These are phyloP conservation scores for Porites lutea DNA, from an alignment of 64 coral and sea anemone species.

Conservation along the genomic window DNA sequence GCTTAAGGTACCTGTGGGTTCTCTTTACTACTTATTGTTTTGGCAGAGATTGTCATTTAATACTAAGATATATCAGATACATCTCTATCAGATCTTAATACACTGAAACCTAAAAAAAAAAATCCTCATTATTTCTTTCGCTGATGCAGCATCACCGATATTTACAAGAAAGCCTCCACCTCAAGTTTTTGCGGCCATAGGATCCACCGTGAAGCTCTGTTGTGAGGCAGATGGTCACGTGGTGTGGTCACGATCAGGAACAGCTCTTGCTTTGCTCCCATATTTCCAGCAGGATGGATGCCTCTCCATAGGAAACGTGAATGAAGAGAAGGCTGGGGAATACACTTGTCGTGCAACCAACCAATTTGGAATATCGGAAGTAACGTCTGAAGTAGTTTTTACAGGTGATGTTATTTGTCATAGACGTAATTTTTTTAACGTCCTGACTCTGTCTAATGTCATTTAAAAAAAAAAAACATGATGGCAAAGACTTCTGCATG, in stretches of 20 bases:
- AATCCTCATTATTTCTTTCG: too few species aligned
- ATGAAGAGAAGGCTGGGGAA: background rate
- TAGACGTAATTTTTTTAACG: too few species aligned
- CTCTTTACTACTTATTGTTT: too few species aligned
- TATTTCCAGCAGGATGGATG: conserved; percentile 12
- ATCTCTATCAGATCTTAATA: too few species aligned
- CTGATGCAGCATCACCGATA: background rate
- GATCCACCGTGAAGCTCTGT: background rate
- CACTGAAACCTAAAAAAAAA: too few species aligned
- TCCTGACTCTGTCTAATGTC: too few species aligned
- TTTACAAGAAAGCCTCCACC: background rate
- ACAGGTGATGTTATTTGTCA: background rate
- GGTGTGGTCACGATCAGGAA: background rate
- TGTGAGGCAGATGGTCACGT: conserved; percentile 1
- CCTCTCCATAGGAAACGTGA: background rate
- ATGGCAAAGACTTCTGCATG: too few species aligned
- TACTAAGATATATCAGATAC: too few species aligned
- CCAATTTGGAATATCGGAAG: background rate
- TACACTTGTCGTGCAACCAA: conserved; percentile 9
- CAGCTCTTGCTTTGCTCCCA: background rate
- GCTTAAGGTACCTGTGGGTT: too few species aligned
- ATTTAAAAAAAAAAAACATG: too few species aligned
- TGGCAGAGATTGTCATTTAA: too few species aligned
- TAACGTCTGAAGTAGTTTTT: background rate
- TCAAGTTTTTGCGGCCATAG: background rate